Percentiles rank a stretch among this genome's conserved stretches.
phyloP scores from a whole-genome alignment of 2,113 vertebrate species.

The Larimichthys polyactis region DNA sequence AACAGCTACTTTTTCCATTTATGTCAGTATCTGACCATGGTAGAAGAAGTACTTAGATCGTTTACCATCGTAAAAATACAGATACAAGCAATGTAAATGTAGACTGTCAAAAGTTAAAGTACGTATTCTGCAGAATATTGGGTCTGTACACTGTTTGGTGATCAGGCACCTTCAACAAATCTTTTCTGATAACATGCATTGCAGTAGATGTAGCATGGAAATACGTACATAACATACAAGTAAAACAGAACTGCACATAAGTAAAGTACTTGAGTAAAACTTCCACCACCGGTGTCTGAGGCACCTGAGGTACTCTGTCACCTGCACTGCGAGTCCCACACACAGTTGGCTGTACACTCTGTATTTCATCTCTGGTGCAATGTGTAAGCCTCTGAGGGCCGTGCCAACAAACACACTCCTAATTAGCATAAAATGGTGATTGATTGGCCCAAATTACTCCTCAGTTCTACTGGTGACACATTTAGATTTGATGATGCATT shows the following conservation, averaged over 20 bases:
- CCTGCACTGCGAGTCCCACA: neutral
- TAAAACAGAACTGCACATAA: neutral
- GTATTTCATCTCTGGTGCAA: slow-evolving; percentile 12
- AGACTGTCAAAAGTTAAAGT: too few relatives aligned
- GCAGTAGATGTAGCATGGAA: neutral
- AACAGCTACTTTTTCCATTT: neutral
- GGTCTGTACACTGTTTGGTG: too few relatives aligned
- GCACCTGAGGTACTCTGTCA: slow-evolving; percentile 5
- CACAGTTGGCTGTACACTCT: slow-evolving; percentile 27
- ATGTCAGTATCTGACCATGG: neutral
- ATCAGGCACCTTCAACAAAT: neutral
- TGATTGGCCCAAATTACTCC: slow-evolving; percentile 45
- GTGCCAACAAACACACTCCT: slow-evolving; percentile 5
- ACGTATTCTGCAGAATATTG: too few relatives aligned
- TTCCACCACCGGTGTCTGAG: neutral
- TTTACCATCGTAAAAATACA: too few relatives aligned
- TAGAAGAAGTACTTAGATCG: neutral
- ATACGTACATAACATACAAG: neutral
- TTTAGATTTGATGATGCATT: slow-evolving; percentile 52
- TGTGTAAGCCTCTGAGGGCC: slow-evolving; percentile 11
- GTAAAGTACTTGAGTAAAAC: neutral
- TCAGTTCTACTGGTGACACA: slow-evolving; percentile 42
- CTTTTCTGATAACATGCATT: neutral
- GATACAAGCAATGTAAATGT: too few relatives aligned
- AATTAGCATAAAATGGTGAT: slow-evolving; percentile 35